These are phyloP conservation scores for Dioctria linearis DNA, from an alignment of 2,888 invertebrate genomes.

Conservation along the genomic window DNA sequence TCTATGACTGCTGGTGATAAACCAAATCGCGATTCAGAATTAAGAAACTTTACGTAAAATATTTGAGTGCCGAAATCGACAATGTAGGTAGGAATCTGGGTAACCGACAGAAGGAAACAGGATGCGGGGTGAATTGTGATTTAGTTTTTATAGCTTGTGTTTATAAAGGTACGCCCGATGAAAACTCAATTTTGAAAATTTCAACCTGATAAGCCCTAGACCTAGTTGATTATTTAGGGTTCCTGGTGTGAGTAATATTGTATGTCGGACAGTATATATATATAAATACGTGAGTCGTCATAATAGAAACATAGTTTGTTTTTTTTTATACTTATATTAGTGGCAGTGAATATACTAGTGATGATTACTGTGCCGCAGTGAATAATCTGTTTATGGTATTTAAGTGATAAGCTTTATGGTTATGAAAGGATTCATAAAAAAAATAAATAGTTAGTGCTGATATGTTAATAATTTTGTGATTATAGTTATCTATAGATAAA, in stretches of 20 bases:
- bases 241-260: background rate
- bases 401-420: conserved; percentile 22
- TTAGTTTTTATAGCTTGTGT: background rate
- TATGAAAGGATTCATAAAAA: background rate
- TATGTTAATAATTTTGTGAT: background rate
- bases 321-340: too few species aligned
- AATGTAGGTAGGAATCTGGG: too few species aligned
- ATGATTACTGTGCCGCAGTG: too few species aligned
- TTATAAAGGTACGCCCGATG: background rate
- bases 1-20: background rate
- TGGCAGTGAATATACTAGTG: too few species aligned
- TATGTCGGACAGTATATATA: too few species aligned
- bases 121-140: conserved; percentile 1
- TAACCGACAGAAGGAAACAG: background rate
- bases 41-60: too few species aligned
- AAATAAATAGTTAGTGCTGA: background rate
- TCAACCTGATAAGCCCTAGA: background rate
- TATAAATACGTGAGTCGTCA: too few species aligned
- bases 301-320: too few species aligned
- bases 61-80: too few species aligned
- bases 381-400: background rate
- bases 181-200: conserved; percentile 20
- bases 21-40: too few species aligned
- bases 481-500: too few species aligned
- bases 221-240: background rate